Evolutionary conservation across 2,888 invertebrate genomes (phyloP).

Genomic region (Drosophila anomalata): DNA sequence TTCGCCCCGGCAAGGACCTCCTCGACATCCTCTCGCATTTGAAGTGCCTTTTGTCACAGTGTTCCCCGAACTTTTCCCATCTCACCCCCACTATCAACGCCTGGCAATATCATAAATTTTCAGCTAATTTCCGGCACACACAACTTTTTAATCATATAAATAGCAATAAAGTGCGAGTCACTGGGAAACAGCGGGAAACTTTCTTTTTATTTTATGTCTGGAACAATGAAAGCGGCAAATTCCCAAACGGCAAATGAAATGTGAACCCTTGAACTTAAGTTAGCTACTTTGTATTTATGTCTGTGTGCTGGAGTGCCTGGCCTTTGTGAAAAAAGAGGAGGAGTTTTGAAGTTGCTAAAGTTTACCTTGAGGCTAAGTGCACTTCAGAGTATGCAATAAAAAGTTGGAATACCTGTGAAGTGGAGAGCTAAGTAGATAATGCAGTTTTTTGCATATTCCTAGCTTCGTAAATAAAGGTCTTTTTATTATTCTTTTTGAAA

Average conservation of each 20-base stretch:
- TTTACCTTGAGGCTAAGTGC: slow-evolving; percentile 33
- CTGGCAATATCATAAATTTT: slow-evolving; percentile 45
- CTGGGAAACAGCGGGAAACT: slow-evolving; percentile 18
- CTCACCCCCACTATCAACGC: slow-evolving; percentile 1
- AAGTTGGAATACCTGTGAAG: slow-evolving; percentile 30
- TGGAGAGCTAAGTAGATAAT: slow-evolving; percentile 6
- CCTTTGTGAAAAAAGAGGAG: slow-evolving; percentile 46
- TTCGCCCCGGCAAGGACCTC: slow-evolving; percentile 4
- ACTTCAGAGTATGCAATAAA: slow-evolving; percentile 10
- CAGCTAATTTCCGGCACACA: slow-evolving; percentile 50
- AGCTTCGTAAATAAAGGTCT: slow-evolving; percentile 1
- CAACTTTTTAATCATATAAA: slow-evolving; percentile 64
- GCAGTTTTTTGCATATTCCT: slow-evolving; percentile 2
- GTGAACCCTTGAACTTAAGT: slow-evolving; percentile 25
- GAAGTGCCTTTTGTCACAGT: slow-evolving; percentile 38
- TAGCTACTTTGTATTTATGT: slow-evolving; percentile 13
- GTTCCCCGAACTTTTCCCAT: not conserved
- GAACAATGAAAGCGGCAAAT: slow-evolving; percentile 36
- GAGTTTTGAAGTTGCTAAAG: slow-evolving; percentile 42
- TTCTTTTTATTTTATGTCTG: slow-evolving; percentile 27
- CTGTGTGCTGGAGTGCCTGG: slow-evolving; percentile 33
- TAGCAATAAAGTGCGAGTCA: slow-evolving; percentile 35
- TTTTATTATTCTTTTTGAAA: not conserved
- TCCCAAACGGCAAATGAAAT: slow-evolving; percentile 35
- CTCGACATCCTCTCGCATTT: slow-evolving; percentile 26